Base-by-base conservation (phyloP, 2,888 invertebrate genomes). In the Mesopsocus fuscifrons region DNA sequence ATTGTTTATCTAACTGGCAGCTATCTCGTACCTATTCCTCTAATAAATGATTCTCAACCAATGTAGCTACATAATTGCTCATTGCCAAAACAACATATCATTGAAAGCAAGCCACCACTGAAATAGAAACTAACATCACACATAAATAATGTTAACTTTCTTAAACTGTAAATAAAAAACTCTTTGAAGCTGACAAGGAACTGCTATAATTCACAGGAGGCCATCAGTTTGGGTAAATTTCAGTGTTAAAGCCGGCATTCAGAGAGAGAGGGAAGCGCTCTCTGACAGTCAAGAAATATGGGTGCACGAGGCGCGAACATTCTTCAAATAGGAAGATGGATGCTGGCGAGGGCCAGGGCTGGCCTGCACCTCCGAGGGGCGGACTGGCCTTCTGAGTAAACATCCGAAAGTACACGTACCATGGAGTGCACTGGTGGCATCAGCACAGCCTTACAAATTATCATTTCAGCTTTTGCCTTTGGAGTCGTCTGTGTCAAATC, bases 101-200 rank as follows among this genome's bases (percentile, higher is more conserved):
- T n/a, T n/a, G n/a, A n/a, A n/a, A n/a, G n/a, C n/a, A n/a, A n/a
- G n/a, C n/a, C n/a, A n/a, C n/a, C n/a, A n/a, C 20, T 38, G 38
- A 38, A 38, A 38, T 17, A 38, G 38, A 21, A 38, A 38, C n/a
- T 13, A 38, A 38, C n/a, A n/a, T n/a, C 17, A 38, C 17, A 38
- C 38, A 38, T 38, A 38, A 38, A 38, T 38, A 38, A 38, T 21
- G 38, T 38, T 38, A 38, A 38, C 38, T 38, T 38, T 38, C 38
- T 38, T 38, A 38, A 38, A 17, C 21, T 38, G 38, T 38, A 38
- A 38, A 38, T 38, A 38, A 38, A 38, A 38, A 38, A 38, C 18
- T 38, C 38, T 38, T 38, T 38, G 38, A 38, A 38, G 38, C 38
- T 38, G 38, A 38, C 38, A 38, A 21, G 38, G 38, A 38, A 20